Evolutionary conservation across 1,140 invertebrate genomes (phyloP).

Genomic region (Eueides isabella): DNA sequence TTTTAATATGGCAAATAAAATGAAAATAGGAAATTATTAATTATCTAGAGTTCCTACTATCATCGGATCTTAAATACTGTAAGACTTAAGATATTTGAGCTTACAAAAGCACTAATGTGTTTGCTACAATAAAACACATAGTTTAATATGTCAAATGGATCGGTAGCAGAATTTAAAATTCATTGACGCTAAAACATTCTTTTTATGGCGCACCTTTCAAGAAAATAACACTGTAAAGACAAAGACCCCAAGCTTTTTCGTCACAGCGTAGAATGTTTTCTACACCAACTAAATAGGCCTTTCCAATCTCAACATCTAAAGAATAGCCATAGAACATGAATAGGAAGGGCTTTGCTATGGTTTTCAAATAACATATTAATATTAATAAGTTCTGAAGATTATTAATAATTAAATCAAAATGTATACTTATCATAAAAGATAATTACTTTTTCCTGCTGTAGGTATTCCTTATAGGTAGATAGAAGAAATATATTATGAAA

Average conservation of each 20-base stretch:
- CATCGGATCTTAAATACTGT: too few relatives aligned
- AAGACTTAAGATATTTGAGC: not conserved
- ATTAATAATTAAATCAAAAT: too few relatives aligned
- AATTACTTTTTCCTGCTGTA: too few relatives aligned
- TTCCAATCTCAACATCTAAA: constrained; percentile 73
- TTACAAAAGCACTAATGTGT: not conserved
- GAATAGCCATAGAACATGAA: constrained; percentile 38
- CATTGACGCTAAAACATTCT: constrained; percentile 69
- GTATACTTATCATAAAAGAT: too few relatives aligned
- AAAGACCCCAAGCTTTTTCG: constrained; percentile 58
- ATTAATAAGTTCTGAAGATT: too few relatives aligned
- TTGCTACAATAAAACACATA: not conserved
- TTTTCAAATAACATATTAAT: not conserved
- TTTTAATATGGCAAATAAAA: too few relatives aligned
- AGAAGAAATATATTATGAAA: too few relatives aligned
- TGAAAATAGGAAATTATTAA: too few relatives aligned
- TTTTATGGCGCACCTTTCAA: constrained; percentile 64
- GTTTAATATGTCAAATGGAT: constrained; percentile 52
- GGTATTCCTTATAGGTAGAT: too few relatives aligned
- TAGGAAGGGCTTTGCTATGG: not conserved
- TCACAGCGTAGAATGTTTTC: constrained; percentile 63
- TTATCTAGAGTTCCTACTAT: too few relatives aligned
- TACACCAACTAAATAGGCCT: constrained; percentile 67
- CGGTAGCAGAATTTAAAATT: constrained; percentile 63
- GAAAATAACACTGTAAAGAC: constrained; percentile 72